Evolutionary conservation across 2,888 invertebrate species (phyloP), one percentile per base, ranked within the genome.

Genomic region (Nephrotoma flavescens): DNA sequence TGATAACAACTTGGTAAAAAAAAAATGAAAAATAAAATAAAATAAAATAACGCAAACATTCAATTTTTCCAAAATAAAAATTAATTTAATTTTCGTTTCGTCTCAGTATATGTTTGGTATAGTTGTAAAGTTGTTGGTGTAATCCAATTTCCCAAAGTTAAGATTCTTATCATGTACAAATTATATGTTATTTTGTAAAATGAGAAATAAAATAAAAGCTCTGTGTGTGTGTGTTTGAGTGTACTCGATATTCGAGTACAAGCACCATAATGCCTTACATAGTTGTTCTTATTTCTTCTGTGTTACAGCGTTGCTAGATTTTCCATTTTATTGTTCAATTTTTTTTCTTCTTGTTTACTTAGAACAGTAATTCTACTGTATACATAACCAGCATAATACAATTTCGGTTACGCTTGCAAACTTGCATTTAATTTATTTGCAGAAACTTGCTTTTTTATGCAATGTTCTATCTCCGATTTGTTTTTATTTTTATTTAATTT

Each of bases 101-200:
- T 71, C 71, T 71, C 71, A n/a, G 9, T 31, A 71, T 71, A 71
- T 71, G 31, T 9, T 71, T 71, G 31, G 71, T 71, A 47, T 15
- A 15, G 31, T 3, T 19, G 71, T 71, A 31, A 2, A 3, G 31
- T 71, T 19, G 71, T 71, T 71, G 71, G 71, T 71, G 71, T 71
- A 71, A 71, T 71, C 71, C 71, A 71, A 71, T 71, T 71, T 71
- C 9, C 71, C 71, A 71, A 71, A 41, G 84, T 84, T 42, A 84
- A 84, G 84, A 84, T 84, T 84, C 84, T 84, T 84, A 84, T 84
- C 84, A 84, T 84, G 84, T 84, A 84, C 84, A 84, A 84, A 84
- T 84, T 84, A 84, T 84, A 84, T 84, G 42, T 84, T 84, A 42
- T 84, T 41, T 42, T 84, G 31, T 19, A 31, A 71, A 71, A 71